phyloP scores from a whole-genome alignment of 2,888 invertebrate genomes.

The Dinocampus coccinellae region DNA sequence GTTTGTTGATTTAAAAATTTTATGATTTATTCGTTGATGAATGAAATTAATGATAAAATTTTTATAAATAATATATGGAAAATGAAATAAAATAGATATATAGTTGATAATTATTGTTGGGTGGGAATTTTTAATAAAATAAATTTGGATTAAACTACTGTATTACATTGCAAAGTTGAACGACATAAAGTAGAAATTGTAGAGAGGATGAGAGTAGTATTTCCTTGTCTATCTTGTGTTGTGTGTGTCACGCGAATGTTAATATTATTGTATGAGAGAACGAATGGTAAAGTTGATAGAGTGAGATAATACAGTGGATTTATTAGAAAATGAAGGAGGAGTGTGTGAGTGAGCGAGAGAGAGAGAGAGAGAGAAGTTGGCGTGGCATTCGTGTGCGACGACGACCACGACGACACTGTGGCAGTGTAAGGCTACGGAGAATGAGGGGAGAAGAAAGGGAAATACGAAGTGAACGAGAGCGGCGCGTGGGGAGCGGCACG shows the following conservation, averaged over 20 bases:
- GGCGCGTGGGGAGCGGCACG: slow-evolving; percentile 49
- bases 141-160: background rate
- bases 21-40: too few species aligned
- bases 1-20: too few species aligned
- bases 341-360: slow-evolving; percentile 7
- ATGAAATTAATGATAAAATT: too few species aligned
- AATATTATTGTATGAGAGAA: background rate
- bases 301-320: background rate
- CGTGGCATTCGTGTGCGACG: background rate
- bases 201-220: background rate
- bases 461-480: slow-evolving; percentile 13
- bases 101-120: too few species aligned
- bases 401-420: background rate
- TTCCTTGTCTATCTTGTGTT: background rate
- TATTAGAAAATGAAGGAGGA: background rate
- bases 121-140: background rate
- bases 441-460: slow-evolving; percentile 14
- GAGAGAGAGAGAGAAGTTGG: slow-evolving; percentile 22
- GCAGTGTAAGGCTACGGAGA: background rate
- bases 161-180: slow-evolving; percentile 13
- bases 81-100: too few species aligned
- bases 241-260: slow-evolving; percentile 10
- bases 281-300: slow-evolving; percentile 9
- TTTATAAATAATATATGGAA: too few species aligned
- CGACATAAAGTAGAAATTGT: slow-evolving; percentile 10